Conservation (phyloP, 2,888 invertebrate genomes). For the Muscina levida region DNA sequence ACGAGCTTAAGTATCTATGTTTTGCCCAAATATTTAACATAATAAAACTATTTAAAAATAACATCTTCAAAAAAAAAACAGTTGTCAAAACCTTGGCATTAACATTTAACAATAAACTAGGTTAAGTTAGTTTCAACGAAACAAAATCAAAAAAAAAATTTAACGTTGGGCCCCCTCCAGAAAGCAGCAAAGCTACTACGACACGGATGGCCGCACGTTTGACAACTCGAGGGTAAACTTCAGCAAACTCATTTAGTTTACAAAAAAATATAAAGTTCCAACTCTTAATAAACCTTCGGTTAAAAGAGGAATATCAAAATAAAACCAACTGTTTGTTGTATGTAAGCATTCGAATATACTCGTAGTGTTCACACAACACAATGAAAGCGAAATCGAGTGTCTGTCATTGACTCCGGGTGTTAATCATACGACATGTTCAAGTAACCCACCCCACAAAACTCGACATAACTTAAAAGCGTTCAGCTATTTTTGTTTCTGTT, state of each 20-base stretch:
- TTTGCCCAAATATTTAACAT: background rate
- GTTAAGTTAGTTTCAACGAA: background rate
- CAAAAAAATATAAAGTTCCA: background rate
- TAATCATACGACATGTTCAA: too few relatives aligned
- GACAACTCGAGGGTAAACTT: background rate
- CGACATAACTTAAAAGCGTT: too few relatives aligned
- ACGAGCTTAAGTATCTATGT: too few relatives aligned
- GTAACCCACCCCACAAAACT: too few relatives aligned
- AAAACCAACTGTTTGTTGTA: too few relatives aligned
- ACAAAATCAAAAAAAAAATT: background rate
- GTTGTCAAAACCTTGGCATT: constrained; percentile 30
- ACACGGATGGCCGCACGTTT: too few relatives aligned
- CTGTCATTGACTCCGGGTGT: too few relatives aligned
- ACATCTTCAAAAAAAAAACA: background rate
- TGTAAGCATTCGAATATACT: too few relatives aligned
- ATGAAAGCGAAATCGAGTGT: too few relatives aligned
- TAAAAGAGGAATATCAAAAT: background rate
- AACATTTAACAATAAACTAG: constrained; percentile 23
- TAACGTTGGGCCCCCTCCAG: background rate
- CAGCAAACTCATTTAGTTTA: background rate
- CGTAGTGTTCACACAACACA: too few relatives aligned
- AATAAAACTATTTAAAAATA: background rate
- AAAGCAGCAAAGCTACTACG: background rate
- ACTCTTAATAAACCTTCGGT: constrained; percentile 12
- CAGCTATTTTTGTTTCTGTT: too few relatives aligned